Evolutionary conservation across 2,888 invertebrate genomes (phyloP).

Genomic region (Megastigmus dorsalis): DNA sequence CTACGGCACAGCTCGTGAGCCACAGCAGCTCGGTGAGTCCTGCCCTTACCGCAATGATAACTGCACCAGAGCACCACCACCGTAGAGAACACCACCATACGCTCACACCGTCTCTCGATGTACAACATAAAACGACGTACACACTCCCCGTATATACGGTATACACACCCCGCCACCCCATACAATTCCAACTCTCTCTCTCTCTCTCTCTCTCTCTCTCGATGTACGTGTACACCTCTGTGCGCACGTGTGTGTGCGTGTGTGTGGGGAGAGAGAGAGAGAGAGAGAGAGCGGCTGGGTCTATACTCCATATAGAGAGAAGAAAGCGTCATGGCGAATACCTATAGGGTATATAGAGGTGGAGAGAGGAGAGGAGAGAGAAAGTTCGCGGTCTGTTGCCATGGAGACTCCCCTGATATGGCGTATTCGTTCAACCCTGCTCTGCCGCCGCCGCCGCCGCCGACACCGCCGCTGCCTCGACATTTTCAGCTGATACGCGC

Average conservation of each 20-base stretch:
- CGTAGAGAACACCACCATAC: not conserved
- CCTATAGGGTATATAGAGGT: constrained; percentile 5
- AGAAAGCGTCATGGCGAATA: not conserved
- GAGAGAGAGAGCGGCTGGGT: not conserved
- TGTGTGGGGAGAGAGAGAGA: not conserved
- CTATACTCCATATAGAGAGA: no score
- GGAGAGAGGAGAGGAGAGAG: constrained; percentile 55
- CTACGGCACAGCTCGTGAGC: not conserved
- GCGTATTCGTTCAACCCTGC: no score
- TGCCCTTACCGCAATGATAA: not conserved
- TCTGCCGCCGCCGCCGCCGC: no score
- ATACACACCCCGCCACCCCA: no score
- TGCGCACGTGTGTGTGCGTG: not conserved
- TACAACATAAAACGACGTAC: no score
- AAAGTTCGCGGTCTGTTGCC: constrained; percentile 66
- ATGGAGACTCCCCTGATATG: constrained; percentile 64
- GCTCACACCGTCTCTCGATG: no score
- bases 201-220: no score
- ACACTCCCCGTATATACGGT: not conserved
- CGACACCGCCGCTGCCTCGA: no score
- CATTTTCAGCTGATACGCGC: not conserved
- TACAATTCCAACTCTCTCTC: no score
- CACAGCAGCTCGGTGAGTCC: constrained; percentile 23
- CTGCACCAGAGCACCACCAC: constrained; percentile 2
- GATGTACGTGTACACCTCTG: not conserved